A percentile compares a stretch with the other conserved stretches of the same genome.
Conservation (phyloP, 2,113 vertebrate genomes). For the Petrocephalus zakoni region DNA sequence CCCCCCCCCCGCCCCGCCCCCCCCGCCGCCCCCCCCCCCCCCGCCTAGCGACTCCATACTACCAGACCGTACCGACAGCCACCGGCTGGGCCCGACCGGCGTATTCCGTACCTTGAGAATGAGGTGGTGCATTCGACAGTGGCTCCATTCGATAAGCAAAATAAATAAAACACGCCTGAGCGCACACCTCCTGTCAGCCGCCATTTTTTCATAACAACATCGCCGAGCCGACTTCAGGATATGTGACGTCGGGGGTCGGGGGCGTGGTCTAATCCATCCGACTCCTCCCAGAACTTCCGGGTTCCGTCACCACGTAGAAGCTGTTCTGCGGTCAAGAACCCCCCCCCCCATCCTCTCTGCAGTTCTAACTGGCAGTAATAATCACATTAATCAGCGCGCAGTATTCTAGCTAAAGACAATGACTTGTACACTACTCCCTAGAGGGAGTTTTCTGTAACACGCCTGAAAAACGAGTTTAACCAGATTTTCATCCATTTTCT, state of each 20-base stretch:
- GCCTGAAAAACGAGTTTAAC: neutral
- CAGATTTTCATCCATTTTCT: neutral
- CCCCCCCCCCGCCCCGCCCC: too few species aligned
- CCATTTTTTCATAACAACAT: constrained; percentile 39
- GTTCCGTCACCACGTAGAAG: neutral
- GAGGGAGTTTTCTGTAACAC: neutral
- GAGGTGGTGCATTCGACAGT: constrained; percentile 40
- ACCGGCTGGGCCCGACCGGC: neutral
- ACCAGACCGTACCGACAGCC: neutral
- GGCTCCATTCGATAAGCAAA: constrained; percentile 28
- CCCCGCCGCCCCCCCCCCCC: too few species aligned
- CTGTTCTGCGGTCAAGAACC: neutral
- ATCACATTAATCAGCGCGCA: neutral
- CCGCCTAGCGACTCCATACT: neutral
- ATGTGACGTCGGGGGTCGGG: neutral
- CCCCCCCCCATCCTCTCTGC: neutral
- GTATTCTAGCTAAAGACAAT: neutral
- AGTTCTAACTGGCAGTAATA: neutral
- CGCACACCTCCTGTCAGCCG: constrained; percentile 35
- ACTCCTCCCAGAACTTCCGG: neutral
- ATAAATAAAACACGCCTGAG: constrained; percentile 27
- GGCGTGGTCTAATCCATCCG: neutral
- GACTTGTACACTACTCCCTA: neutral
- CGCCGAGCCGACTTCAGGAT: constrained; percentile 7
- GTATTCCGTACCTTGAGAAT: constrained; percentile 35